phyloP scores from a whole-genome alignment of 2,888 invertebrate species.

The Euplexia lucipara region DNA sequence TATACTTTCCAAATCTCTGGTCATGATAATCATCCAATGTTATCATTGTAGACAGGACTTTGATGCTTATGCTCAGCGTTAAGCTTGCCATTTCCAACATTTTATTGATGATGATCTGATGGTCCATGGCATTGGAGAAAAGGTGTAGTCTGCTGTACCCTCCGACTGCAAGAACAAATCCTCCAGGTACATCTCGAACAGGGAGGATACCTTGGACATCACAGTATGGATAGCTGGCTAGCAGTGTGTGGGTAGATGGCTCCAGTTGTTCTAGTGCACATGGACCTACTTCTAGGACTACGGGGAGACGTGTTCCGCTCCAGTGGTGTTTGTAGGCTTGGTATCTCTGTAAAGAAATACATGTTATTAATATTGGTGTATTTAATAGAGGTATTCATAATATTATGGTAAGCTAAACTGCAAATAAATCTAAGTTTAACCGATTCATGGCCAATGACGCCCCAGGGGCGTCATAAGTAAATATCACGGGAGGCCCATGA shows the following conservation, averaged over 20 bases:
- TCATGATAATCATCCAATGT: conserved; percentile 96
- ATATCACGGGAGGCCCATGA: too few relatives aligned
- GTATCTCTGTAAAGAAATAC: conserved; percentile 91
- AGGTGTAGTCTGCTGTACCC: conserved; percentile 98
- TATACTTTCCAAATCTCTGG: conserved; percentile 97
- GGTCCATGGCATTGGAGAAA: conserved; percentile 95
- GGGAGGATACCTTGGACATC: conserved; percentile 90
- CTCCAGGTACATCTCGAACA: conserved; percentile 97
- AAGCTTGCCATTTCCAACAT: conserved; percentile 95
- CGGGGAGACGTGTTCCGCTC: conserved; percentile 97
- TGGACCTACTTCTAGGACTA: conserved; percentile 97
- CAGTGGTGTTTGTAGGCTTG: conserved; percentile 99
- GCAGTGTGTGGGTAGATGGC: conserved; percentile 95
- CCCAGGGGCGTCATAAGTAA: too few relatives aligned
- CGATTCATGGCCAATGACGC: too few relatives aligned
- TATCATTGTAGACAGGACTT: conserved; percentile 95
- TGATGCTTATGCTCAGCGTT: conserved; percentile 96
- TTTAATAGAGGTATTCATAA: neutral
- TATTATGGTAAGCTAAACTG: neutral
- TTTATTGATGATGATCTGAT: conserved; percentile 96
- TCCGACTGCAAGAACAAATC: conserved; percentile 97
- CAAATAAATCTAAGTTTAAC: too few relatives aligned
- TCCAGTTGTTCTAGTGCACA: conserved; percentile 98
- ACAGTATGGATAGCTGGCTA: conserved; percentile 92
- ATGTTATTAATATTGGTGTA: neutral